Conservation (phyloP, 1,140 invertebrate genomes). For the Solenopsis invicta region DNA sequence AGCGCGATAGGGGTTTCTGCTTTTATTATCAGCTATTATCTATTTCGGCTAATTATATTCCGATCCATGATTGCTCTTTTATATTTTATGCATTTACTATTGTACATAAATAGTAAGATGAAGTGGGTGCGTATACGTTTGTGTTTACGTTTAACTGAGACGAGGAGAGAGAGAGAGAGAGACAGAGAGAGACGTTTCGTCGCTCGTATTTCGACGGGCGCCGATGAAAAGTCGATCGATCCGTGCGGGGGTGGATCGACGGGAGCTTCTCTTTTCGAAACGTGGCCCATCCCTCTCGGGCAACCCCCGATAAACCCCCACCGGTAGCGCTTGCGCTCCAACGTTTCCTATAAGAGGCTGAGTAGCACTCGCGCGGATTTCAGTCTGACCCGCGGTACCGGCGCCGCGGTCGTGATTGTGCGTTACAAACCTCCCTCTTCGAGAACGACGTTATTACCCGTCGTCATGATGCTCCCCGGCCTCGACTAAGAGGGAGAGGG, state of each 20-base stretch:
- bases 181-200: neutral
- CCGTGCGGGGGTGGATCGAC: slow-evolving; percentile 67
- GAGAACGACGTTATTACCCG: slow-evolving; percentile 15
- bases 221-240: slow-evolving; percentile 72
- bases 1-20: neutral
- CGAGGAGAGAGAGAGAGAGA: neutral
- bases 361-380: slow-evolving; percentile 62
- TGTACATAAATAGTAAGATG: too few relatives aligned
- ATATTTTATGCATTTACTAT: neutral
- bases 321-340: slow-evolving; percentile 64
- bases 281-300: slow-evolving; percentile 68
- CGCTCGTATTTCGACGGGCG: slow-evolving; percentile 33
- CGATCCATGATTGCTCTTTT: neutral
- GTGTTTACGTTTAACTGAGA: neutral
- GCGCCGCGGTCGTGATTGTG: slow-evolving; percentile 40
- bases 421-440: neutral
- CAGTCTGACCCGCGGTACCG: slow-evolving; percentile 69
- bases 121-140: too few relatives aligned
- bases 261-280: slow-evolving; percentile 71
- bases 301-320: slow-evolving; percentile 24
- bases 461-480: slow-evolving; percentile 58
- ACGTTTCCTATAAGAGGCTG: slow-evolving; percentile 63
- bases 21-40: neutral
- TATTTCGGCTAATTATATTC: neutral
- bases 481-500: slow-evolving; percentile 32